Base-by-base conservation (phyloP, 2,888 invertebrate genomes). In the Smittia aterrima region DNA sequence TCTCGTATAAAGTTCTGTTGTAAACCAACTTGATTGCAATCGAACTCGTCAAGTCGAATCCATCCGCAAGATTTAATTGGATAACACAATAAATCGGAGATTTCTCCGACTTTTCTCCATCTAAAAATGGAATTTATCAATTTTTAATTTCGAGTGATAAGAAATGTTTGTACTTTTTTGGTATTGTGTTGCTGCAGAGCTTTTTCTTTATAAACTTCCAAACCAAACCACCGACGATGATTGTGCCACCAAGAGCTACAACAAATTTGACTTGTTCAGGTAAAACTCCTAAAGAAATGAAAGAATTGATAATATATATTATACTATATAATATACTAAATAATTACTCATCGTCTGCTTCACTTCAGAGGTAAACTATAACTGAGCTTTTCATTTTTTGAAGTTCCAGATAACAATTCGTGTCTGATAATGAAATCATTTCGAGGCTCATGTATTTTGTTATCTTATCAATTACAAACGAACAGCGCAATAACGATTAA, bases 31-130 rank as follows among this genome's bases (percentile, higher is more conserved):
- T 79, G 77, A 0, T 85, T 83, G 77, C 86, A 86, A 77, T 86
- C 85, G 76, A 86, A 85, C n/a, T 81, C 80, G 41, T 82, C 84
- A 75, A 85, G 75, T 1, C 84, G 78, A 25, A 87, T 78, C 0
- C 85, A 80, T 0, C 85, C 87, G 74, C 88, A 85, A 0, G 89
- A 88, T 79, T 89, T 89, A 13, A 89, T 83, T 0, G 89, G 89
- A 77, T 85, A 88, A 3, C 84, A 82, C 75, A 85, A 82, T 3
- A 88, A 78, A 62, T 85, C 83, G 76, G 84, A 85, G 1, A 89
- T 79, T 74, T 85, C 85, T 0, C 89, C 89, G 22, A 88, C 85
- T 78, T 84, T 83, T 41, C 83, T 83, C 89, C 88, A 89, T 76
- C 76, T 76, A 20, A 54, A 73, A 64, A 41, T 58, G 11, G 3